A percentile compares a stretch with the other conserved stretches of the same genome.
Conservation (phyloP, 92 coral and sea anemone species). For the Virgularia gustaviana region DNA sequence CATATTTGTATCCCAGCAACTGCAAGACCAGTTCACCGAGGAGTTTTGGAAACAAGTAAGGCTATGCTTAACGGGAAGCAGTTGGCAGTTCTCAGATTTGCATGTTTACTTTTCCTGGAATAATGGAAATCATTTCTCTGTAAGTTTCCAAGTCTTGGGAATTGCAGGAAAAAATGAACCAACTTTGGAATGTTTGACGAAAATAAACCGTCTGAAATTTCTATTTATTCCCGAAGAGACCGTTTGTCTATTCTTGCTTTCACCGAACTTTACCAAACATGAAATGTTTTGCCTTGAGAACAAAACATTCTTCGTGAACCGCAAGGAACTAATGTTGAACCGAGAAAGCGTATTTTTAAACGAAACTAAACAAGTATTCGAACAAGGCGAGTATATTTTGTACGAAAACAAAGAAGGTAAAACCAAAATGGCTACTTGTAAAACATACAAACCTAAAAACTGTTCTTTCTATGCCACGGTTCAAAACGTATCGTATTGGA, state of each 20-base stretch:
- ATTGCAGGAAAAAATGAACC: neutral
- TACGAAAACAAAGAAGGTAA: constrained; percentile 5
- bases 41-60: neutral
- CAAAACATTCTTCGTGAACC: neutral
- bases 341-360: neutral
- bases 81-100: neutral
- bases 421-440: neutral
- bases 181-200: too few species aligned
- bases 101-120: too few species aligned
- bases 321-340: neutral
- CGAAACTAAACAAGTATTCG: neutral
- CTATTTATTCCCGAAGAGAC: too few species aligned
- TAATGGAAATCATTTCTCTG: neutral
- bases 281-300: neutral
- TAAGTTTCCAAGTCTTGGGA: neutral
- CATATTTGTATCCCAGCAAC: too few species aligned
- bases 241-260: too few species aligned
- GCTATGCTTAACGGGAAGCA: neutral
- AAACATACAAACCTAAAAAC: neutral
- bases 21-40: neutral
- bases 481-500: neutral
- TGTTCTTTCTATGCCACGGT: neutral
- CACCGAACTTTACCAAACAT: too few species aligned
- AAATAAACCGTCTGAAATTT: too few species aligned
- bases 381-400: neutral